Evolutionary conservation across 2,888 invertebrate species (phyloP).

Genomic region (Byasa hedistus): DNA sequence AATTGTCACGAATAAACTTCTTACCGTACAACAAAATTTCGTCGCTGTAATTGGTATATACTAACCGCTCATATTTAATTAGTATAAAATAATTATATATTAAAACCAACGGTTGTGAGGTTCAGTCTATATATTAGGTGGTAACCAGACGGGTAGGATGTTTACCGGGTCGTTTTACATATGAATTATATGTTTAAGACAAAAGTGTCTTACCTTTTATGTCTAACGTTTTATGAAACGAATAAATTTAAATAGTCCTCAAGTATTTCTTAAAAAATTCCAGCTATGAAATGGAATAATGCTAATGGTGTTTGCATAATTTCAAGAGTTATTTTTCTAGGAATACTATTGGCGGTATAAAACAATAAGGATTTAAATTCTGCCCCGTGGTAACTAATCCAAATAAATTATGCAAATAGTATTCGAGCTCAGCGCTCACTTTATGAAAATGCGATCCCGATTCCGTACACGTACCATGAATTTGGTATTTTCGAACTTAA

Average conservation of each 20-base stretch:
- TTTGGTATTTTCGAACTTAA: conserved; percentile 29
- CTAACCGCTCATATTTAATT: too few species aligned
- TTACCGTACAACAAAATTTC: too few species aligned
- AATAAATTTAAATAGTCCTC: not conserved
- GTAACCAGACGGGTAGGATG: too few species aligned
- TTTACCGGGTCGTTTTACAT: too few species aligned
- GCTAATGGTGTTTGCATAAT: not conserved
- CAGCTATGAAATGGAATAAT: not conserved
- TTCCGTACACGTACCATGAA: conserved; percentile 29
- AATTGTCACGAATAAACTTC: too few species aligned
- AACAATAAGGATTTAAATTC: conserved; percentile 16
- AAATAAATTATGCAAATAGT: conserved; percentile 28
- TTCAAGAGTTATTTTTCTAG: not conserved
- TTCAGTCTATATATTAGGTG: too few species aligned
- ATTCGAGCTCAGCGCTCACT: conserved; percentile 20
- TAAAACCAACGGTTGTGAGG: too few species aligned
- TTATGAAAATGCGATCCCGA: conserved; percentile 27
- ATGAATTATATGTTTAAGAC: too few species aligned
- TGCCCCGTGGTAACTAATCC: conserved; percentile 17
- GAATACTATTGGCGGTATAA: not conserved
- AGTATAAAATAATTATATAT: too few species aligned
- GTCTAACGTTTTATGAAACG: too few species aligned
- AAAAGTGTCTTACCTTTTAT: too few species aligned
- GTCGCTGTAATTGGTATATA: too few species aligned
- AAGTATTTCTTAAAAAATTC: not conserved